A percentile compares a stretch with the other conserved stretches of the same genome.
Evolutionary conservation across 2,797 vertebrate genomes (phyloP).

Genomic region (Chaenodraco wilsoni): DNA sequence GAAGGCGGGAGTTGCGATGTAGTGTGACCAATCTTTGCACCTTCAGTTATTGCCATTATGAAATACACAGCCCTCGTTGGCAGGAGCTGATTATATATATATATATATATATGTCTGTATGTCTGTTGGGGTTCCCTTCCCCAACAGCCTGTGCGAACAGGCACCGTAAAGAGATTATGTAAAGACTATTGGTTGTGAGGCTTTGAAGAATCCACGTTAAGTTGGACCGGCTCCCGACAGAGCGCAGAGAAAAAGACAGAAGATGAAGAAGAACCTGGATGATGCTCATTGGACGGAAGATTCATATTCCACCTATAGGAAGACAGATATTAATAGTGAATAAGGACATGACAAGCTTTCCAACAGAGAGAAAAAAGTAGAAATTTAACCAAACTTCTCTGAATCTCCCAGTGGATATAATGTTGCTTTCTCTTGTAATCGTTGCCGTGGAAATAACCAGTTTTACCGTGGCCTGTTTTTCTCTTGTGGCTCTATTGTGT

Average conservation of each 20-base stretch:
- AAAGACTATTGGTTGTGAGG: conserved; percentile 70
- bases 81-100: conserved; percentile 56
- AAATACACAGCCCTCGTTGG: conserved; percentile 67
- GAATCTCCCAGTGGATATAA: conserved; percentile 75
- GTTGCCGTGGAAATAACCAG: conserved; percentile 83
- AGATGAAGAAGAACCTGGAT: conserved; percentile 50
- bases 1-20: conserved; percentile 57
- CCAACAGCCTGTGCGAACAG: conserved; percentile 57
- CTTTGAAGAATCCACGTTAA: conserved; percentile 66
- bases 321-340: conserved; percentile 39
- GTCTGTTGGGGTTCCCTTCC: conserved; percentile 51
- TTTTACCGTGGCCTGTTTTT: conserved; percentile 83
- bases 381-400: conserved; percentile 71
- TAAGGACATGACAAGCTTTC: conserved; percentile 50
- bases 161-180: conserved; percentile 74
- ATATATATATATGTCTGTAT: conserved; percentile 43
- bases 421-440: conserved; percentile 82
- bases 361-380: conserved; percentile 54
- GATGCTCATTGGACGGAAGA: conserved; percentile 44
- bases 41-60: conserved; percentile 76
- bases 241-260: conserved; percentile 60
- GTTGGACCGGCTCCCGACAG: conserved; percentile 52
- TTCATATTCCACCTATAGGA: conserved; percentile 50
- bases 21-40: conserved; percentile 81
- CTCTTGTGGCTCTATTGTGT: conserved; percentile 82